Evolutionary conservation across 2,888 invertebrate species (phyloP), one percentile per base, ranked within the genome.

Genomic region (Linyphia triangularis): DNA sequence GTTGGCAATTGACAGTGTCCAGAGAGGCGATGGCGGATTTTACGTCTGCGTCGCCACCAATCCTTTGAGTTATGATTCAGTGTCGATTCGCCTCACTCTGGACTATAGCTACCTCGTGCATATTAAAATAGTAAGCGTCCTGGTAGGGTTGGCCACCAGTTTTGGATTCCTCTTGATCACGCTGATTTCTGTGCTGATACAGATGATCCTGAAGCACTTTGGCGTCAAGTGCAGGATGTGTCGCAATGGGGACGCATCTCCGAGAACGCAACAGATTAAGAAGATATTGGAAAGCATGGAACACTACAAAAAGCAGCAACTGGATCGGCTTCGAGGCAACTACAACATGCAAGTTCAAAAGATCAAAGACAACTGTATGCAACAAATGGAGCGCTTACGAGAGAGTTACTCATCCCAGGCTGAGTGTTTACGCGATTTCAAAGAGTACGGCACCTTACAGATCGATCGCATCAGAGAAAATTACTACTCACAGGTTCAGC

Each of bases 341-440:
- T 98, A 98, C 93, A 96, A 97, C 73, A 95, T 95, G 93, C 98
- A 98, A 94, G 97, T 98, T 91, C 96, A 96, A 93, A 95, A 96
- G 90, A 97, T 98, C 91, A 96, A 96, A 92, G 98, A 98, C 92
- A 98, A 98, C 92, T 98, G 98, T 92, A 95, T 96, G 30, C 96
- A 96, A 92, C 98, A 98, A 93, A 96, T 98, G 94, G 98, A 98
- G 92, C 97, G 97, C 95, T 96, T 98, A 91, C 96, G 97, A 92
- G 96, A 95, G 92, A 98, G 97, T 92, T 98, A 98, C 93, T 96
- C 96, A 91, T 95, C 95, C 51, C 98, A 98, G 93, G 95, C 97
- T 70, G 96, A 95, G 91, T 96, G 97, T 92, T 94, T 97, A 78
- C 95, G 95, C 91, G 97, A 97, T 92, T 96, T 98, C 91, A 94